Evolutionary conservation across 2,113 vertebrate species (phyloP).

Genomic region (Colinus virginianus): DNA sequence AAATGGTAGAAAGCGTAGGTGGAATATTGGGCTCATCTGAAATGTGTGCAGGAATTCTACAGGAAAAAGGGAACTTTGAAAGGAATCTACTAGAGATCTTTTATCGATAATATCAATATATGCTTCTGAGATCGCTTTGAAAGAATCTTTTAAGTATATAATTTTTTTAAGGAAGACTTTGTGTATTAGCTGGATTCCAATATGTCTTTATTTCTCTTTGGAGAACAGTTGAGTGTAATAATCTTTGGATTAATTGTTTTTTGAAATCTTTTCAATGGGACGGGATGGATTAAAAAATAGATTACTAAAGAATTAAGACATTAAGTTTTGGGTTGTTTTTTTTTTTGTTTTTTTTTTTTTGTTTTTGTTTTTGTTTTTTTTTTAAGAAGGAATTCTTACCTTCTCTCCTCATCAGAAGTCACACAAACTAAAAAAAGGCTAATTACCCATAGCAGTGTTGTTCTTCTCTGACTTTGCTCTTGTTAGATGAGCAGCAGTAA

Average conservation of each 20-base stretch:
- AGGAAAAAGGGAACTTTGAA: not conserved
- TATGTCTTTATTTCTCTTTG: not conserved
- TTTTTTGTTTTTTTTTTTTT: constrained; percentile 10
- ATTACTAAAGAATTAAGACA: constrained; percentile 12
- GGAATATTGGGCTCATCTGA: not conserved
- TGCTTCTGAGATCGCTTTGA: not conserved
- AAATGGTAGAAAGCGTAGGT: not conserved
- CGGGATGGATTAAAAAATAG: constrained; percentile 21
- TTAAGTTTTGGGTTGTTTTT: not conserved
- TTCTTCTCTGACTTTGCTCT: not conserved
- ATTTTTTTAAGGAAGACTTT: not conserved
- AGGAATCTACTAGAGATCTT: not conserved
- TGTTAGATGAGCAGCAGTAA: constrained; percentile 20
- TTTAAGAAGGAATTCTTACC: constrained; percentile 15
- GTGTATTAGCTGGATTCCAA: not conserved
- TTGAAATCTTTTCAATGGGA: constrained; percentile 26
- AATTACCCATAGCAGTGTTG: not conserved
- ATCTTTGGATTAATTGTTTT: constrained; percentile 45
- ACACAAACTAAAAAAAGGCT: not conserved
- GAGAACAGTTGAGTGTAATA: constrained; percentile 18
- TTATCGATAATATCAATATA: not conserved
- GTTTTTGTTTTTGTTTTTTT: no score
- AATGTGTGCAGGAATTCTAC: not conserved
- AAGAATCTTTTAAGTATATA: not conserved
- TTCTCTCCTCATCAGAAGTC: constrained; percentile 9